Evolutionary conservation across 2,888 invertebrate genomes (phyloP), one percentile per base, ranked within the genome.

Genomic region (Acanthosepion lycidas): DNA sequence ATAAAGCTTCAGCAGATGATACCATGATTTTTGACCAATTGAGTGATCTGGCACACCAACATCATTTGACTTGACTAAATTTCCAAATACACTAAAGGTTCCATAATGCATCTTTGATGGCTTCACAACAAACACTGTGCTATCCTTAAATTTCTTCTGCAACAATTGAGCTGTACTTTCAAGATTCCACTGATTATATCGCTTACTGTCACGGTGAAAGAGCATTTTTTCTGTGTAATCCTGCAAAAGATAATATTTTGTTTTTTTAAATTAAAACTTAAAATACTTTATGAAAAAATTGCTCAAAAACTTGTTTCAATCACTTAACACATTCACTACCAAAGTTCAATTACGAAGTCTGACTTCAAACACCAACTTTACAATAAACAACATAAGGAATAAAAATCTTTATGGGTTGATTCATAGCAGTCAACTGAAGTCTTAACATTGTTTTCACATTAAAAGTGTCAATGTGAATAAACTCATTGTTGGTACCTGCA

Each of bases 161-260:
- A 99, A 97, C 95, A 98, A 97, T 94, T 98, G 97, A 59, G 98
- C 98, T 51, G 98, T 98, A 96, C 98, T 98, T 97, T 99, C 98
- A 95, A 99, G 97, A 97, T 98, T 98, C 98, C 99, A 99, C 96
- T 98, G 98, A 95, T 98, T 97, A 97, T 98, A 98, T 96, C 98
- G 98, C 96, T 98, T 98, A 97, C 98, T 98, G 96, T 98, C 98
- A 64, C 98, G 98, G 97, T 98, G 98, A 59, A 98, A 98, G 96
- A 98, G 98, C 99, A 99, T 99, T 97, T 98, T 98, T 97, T 99
- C 99, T 51, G 98, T 98, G 97, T 98, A 99, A 97, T 99, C 98
- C 98, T 99, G 97, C 18, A 97, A 96, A 94, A 92, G 96, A 95
- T 95, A 95, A 95, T 53, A 94, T 64, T 42, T 42, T 42, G 12